Percentiles rank a stretch among this genome's conserved stretches.
These are phyloP conservation scores for Psophia crepitans DNA, from an alignment of 2,113 vertebrate genomes.

Conservation along the genomic window DNA sequence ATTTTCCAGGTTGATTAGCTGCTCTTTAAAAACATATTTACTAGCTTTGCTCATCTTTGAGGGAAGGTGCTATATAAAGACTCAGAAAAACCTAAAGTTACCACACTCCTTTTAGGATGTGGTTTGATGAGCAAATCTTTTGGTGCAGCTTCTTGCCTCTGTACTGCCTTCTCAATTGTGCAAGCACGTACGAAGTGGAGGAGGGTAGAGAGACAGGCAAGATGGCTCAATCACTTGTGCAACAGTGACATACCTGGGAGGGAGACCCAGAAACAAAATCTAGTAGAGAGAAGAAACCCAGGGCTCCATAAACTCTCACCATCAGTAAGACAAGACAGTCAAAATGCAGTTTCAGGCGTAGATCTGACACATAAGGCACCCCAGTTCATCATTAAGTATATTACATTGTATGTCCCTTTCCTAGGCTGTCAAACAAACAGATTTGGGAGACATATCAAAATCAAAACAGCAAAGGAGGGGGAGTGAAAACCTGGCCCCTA, in stretches of 20 bases:
- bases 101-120: not conserved
- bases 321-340: not conserved
- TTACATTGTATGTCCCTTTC: rapidly evolving
- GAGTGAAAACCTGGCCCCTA: not conserved
- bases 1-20: not conserved
- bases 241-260: not conserved
- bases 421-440: not conserved
- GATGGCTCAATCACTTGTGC: not conserved
- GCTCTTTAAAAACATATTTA: not conserved
- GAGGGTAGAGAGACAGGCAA: not conserved
- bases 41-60: not conserved
- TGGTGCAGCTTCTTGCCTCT: not conserved
- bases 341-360: not conserved
- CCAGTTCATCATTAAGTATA: not conserved
- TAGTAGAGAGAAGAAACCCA: not conserved
- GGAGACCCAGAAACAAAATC: not conserved
- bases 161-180: not conserved
- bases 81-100: not conserved
- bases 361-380: not conserved
- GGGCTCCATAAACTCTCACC: not conserved
- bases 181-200: not conserved
- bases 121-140: not conserved
- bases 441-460: not conserved
- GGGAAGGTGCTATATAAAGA: not conserved
- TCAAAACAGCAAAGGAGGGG: not conserved